phyloP scores from a whole-genome alignment of 2,888 invertebrate genomes.

The Melangyna quadrimaculata region DNA sequence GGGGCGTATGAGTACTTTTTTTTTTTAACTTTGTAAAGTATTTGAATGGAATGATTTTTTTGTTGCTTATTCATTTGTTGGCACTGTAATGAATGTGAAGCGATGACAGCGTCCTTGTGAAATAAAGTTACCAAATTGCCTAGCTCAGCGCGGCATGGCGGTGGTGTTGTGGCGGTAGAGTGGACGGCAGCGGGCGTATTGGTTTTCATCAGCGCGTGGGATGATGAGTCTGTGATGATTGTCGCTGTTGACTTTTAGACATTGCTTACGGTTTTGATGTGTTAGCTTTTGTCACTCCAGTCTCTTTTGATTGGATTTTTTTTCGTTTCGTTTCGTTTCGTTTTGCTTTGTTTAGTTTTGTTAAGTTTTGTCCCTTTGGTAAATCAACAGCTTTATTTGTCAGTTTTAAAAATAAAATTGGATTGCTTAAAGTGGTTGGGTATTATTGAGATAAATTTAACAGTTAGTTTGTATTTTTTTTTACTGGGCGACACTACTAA shows the following conservation, averaged over 20 bases:
- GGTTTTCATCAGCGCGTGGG: not conserved
- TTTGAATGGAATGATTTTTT: conserved; percentile 25
- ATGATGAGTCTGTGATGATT: conserved; percentile 41
- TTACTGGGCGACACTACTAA: not conserved
- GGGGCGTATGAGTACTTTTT: conserved; percentile 45
- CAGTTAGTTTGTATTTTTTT: not conserved
- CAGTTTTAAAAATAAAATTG: conserved; percentile 6
- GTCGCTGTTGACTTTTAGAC: conserved; percentile 53
- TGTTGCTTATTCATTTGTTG: not conserved
- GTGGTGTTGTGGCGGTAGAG: too few relatives aligned
- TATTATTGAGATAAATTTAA: not conserved
- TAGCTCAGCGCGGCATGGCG: not conserved
- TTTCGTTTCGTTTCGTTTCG: too few relatives aligned
- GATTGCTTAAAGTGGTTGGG: not conserved
- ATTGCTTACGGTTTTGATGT: conserved; percentile 58
- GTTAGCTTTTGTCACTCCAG: conserved; percentile 44
- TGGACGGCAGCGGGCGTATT: conserved; percentile 11
- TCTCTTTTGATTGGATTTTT: conserved; percentile 9
- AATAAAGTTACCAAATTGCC: conserved; percentile 32
- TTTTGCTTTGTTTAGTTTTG: too few relatives aligned
- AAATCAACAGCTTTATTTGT: conserved; percentile 12
- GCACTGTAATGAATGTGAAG: conserved; percentile 38
- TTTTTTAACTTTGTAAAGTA: conserved; percentile 5
- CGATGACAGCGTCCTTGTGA: conserved; percentile 27
- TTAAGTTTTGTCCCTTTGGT: not conserved